Percentiles rank a stretch among this genome's conserved stretches.
phyloP scores from a whole-genome alignment of 2,113 vertebrate genomes.

The human (Homo sapiens) region DNA sequence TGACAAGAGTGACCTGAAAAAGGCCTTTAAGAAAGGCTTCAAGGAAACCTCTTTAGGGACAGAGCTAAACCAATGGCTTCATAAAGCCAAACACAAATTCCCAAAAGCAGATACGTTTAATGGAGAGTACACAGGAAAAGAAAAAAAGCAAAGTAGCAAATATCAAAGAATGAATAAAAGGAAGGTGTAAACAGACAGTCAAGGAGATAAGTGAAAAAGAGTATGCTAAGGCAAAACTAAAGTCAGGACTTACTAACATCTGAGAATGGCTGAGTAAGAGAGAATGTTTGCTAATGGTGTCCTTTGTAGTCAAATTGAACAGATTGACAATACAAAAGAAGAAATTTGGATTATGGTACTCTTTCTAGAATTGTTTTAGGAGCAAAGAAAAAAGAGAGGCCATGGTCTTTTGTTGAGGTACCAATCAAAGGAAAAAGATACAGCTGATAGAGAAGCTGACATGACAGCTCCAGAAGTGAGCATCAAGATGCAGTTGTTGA shows the following conservation, averaged over 20 bases:
- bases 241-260: neutral
- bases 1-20: neutral
- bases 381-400: neutral
- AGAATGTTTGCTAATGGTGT: neutral
- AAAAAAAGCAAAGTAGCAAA: conserved; percentile 19
- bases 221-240: neutral
- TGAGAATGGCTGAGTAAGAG: neutral
- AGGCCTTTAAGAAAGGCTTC: neutral
- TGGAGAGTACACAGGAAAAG: neutral
- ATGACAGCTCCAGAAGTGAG: conserved; percentile 47
- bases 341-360: neutral
- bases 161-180: neutral
- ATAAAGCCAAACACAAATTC: conserved; percentile 31
- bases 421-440: conserved; percentile 64
- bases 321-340: neutral
- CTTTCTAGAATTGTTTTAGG: conserved; percentile 45
- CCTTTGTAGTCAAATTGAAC: neutral
- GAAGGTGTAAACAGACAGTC: neutral
- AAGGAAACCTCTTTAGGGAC: neutral
- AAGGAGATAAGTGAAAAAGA: neutral
- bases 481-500: conserved; percentile 39
- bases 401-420: neutral
- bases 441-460: conserved; percentile 66
- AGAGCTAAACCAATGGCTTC: neutral
- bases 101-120: conserved; percentile 6